Base-by-base conservation (phyloP, 2,888 invertebrate genomes). In the Hydrotaea cyrtoneurina region DNA sequence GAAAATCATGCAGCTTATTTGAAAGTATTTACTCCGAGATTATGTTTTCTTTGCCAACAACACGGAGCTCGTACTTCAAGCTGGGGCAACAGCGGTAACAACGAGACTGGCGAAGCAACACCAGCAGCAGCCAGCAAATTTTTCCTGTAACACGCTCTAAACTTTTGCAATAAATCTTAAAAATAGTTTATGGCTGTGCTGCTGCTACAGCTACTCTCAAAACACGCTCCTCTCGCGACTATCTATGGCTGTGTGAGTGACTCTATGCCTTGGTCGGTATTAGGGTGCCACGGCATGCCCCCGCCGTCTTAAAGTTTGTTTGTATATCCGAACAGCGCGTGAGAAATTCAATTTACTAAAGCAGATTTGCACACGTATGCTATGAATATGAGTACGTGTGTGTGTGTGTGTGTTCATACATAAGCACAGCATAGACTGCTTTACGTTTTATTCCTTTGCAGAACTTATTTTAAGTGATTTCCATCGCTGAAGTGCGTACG, bases 101-200 rank as follows among this genome's bases (percentile, higher is more conserved):
- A 31, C 62, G 80, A 78, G 64, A 73, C 43, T 19, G 85, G 50
- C 75, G 43, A 50, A 13, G 31, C n/a, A 59, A 8, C 73, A 84
- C 74, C 71, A 66, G 79, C 21, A 39, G 66, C 64, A 76, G 59
- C 66, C 11, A 82, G 79, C 82, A 85, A 85, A n/a, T n/a, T 85
- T 82, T 85, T 75, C 82, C 73, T 85, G 79, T 78, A 82, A 85
- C 85, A 82, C 85, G 85, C 85, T 85, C 82, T 57, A 85, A 85
- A 85, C 85, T 85, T 85, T 85, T 85, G 79, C 85, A 85, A 85
- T 85, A 85, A 85, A 85, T 85, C 85, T 85, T 85, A 77, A 85
- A 85, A 85, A 85, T 85, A 85, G 85, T 85, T 85, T 85, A 85
- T 85, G 79, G 85, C 76, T 85, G 76, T 72, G 72, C 77, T 77